These are phyloP conservation scores for Polypedilum pembai DNA, from an alignment of 1,140 invertebrate species.

Conservation along the genomic window DNA sequence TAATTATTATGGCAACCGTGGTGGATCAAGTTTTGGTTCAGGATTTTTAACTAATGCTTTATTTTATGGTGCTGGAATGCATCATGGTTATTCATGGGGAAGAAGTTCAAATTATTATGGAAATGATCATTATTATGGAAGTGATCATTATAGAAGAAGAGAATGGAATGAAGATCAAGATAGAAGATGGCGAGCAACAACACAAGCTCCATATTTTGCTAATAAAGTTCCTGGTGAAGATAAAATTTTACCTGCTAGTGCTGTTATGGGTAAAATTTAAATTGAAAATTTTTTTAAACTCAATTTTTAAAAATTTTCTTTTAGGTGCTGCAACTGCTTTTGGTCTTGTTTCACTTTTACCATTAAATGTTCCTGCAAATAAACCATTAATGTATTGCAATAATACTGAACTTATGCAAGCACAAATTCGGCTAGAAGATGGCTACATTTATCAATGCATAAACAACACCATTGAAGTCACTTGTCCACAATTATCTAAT, in stretches of 20 bases:
- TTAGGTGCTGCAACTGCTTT: slow-evolving; percentile 21
- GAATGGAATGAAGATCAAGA: slow-evolving; percentile 15
- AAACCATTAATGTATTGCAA: slow-evolving; percentile 1
- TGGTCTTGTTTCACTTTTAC: background rate
- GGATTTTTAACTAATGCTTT: slow-evolving; percentile 10
- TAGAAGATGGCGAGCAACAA: slow-evolving; percentile 2
- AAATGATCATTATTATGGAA: background rate
- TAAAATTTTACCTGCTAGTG: background rate
- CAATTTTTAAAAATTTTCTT: background rate
- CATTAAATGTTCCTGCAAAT: background rate
- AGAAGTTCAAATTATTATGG: background rate
- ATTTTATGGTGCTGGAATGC: slow-evolving; percentile 7
- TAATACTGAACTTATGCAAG: background rate
- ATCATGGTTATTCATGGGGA: background rate
- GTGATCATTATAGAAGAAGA: background rate
- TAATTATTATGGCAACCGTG: background rate
- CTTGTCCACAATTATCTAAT: background rate
- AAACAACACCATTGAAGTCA: background rate
- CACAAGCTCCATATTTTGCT: background rate
- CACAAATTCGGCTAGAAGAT: background rate
- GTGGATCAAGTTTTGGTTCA: background rate
- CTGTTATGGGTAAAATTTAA: background rate
- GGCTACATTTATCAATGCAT: background rate
- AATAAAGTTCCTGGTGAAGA: slow-evolving; percentile 11
- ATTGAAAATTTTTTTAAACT: background rate